Evolutionary conservation across 2,888 invertebrate genomes (phyloP).

Genomic region (Eucera pruinosa): DNA sequence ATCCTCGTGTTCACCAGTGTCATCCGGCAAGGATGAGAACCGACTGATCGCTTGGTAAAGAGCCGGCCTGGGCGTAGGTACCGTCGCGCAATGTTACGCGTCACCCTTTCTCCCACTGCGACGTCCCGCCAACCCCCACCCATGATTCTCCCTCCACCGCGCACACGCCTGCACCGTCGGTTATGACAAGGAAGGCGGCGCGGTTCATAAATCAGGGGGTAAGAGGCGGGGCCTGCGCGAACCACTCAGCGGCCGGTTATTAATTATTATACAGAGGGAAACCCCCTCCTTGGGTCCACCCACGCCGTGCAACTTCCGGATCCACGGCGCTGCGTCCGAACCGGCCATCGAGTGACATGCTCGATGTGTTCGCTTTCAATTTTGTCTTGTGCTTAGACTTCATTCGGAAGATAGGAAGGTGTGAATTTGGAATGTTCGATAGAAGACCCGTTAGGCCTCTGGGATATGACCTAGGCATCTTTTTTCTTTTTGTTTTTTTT

Average conservation of each 20-base stretch:
- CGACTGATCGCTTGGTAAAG: conserved; percentile 80
- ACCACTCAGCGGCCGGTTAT: conserved; percentile 83
- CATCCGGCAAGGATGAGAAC: conserved; percentile 79
- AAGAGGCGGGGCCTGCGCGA: conserved; percentile 80
- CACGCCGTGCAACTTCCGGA: conserved; percentile 49
- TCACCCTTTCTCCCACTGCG: conserved; percentile 47
- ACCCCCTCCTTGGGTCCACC: conserved; percentile 30
- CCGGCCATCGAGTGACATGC: conserved; percentile 7
- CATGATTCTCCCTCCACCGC: conserved; percentile 14
- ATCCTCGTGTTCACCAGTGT: conserved; percentile 55
- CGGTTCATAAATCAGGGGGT: conserved; percentile 84
- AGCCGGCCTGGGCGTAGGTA: conserved; percentile 74
- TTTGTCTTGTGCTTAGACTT: conserved; percentile 16
- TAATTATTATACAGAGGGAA: conserved; percentile 81
- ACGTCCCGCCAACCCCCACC: conserved; percentile 4
- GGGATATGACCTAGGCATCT: conserved; percentile 16
- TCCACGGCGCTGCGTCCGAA: conserved; percentile 28
- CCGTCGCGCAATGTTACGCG: conserved; percentile 61
- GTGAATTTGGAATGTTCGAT: conserved; percentile 8
- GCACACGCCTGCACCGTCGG: conserved; percentile 57
- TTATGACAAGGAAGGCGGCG: conserved; percentile 84
- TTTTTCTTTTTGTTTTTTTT: not conserved
- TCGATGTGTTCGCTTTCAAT: conserved; percentile 37
- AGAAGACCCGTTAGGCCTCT: not conserved
- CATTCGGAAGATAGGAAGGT: not conserved